Percentiles rank a stretch among this genome's conserved stretches.
Conservation (phyloP, 2,797 vertebrate species). For the Sebastes aleutianus region DNA sequence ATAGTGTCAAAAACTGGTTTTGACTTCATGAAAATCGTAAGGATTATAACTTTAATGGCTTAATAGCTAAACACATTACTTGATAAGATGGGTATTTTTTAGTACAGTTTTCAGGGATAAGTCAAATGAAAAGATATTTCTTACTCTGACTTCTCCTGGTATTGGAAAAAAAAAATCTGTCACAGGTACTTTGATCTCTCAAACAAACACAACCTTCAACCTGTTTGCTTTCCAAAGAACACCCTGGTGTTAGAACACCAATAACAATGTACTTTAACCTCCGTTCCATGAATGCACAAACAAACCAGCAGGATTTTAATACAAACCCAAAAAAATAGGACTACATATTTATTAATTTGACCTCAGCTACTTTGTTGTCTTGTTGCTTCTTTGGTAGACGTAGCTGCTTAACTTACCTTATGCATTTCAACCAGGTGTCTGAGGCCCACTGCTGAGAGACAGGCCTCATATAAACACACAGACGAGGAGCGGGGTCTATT, state of each 20-base stretch:
- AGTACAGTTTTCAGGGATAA: background rate
- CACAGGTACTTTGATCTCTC: slow-evolving; percentile 22
- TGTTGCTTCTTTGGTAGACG: background rate
- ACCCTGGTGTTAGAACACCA: background rate
- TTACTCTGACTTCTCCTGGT: background rate
- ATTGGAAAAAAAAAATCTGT: background rate
- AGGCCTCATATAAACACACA: background rate
- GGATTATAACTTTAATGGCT: background rate
- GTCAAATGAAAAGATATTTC: background rate
- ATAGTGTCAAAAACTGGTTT: background rate
- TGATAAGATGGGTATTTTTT: background rate
- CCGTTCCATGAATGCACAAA: background rate
- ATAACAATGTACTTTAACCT: slow-evolving; percentile 28
- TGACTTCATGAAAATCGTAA: background rate
- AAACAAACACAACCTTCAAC: slow-evolving; percentile 48
- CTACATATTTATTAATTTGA: background rate
- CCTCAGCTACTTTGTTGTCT: background rate
- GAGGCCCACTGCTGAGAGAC: slow-evolving; percentile 12
- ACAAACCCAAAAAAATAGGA: background rate
- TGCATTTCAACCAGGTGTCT: background rate
- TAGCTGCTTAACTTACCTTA: background rate
- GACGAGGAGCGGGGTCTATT: slow-evolving; percentile 32
- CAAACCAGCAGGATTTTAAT: background rate
- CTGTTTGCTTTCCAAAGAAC: slow-evolving; percentile 21
- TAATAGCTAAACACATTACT: background rate